Base-by-base conservation (phyloP, 2,113 vertebrate species). In the Nothocercus nigrocapillus region DNA sequence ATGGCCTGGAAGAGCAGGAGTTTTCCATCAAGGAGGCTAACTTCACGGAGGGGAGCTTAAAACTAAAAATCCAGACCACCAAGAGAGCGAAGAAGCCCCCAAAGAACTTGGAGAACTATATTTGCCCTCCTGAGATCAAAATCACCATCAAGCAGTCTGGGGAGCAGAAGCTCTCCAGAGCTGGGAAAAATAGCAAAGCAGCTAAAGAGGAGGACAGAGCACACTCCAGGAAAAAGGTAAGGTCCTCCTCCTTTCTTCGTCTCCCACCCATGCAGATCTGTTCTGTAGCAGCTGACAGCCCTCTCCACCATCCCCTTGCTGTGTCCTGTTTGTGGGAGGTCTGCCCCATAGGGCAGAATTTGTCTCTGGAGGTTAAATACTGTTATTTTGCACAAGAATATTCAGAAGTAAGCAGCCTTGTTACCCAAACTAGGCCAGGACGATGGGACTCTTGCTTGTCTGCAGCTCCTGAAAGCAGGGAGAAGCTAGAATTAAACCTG, bases 1-100 rank as follows among this genome's bases (percentile, higher is more conserved):
- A 99, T 4, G 98, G 98, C 88, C 91, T 99, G 96, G 99, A 99
- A 93, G 99, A 99, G 67, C 99, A 99, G 97, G 99, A 99, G 74
- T 99, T 99, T 98, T 99, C 99, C 94, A 99, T 99, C 97, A 99
- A 99, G 97, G 99, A 99, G 96, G 99, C 99, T 10, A 99, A 99
- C 97, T 99, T 99, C 96, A 98, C 99, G 0, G 99, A 99, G 95
- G 99, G 99, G 93, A 99, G 99, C 96, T 98, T 99, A 94, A 99
- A 99, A 95, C 95, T 99, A 91, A 99, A 99, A 98, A 99, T 99
- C 94, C 99, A 99, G 98, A 99, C 99, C 63, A 99, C 99, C 69
- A 99, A 99, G 96, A 98, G 99, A 96, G 99, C 99, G 4, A 99
- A 99, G 98, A 99, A 99, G 97, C 99, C 99, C 95, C 99, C 99